A percentile compares a stretch with the other conserved stretches of the same genome.
phyloP scores from a whole-genome alignment of 1,140 invertebrate species.

The Onthophagus taurus region DNA sequence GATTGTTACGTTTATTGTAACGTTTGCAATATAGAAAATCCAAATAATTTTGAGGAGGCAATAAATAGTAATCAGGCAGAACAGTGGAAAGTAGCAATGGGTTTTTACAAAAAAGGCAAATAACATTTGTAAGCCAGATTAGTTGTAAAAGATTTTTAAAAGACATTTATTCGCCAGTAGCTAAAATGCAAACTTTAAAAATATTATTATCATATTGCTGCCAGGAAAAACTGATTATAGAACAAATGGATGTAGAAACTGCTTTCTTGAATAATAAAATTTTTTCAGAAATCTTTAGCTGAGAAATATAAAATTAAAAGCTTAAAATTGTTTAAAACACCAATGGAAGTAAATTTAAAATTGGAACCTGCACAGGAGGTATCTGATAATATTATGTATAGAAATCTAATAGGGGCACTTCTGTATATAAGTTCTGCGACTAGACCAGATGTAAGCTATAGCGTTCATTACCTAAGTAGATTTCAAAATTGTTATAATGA shows the following conservation, averaged over 20 bases:
- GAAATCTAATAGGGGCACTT: conserved; percentile 33
- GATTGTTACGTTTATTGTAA: not conserved
- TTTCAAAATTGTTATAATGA: conserved; percentile 34
- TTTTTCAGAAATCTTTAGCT: conserved; percentile 23
- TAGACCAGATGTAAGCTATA: conserved; percentile 31
- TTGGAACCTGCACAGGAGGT: conserved; percentile 19
- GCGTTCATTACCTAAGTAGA: conserved; percentile 26
- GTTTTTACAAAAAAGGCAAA: conserved; percentile 32
- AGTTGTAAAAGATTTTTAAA: conserved; percentile 36
- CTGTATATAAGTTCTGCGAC: conserved; percentile 37
- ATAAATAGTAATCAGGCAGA: too few species aligned
- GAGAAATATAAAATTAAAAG: conserved; percentile 20
- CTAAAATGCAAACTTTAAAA: conserved; percentile 14
- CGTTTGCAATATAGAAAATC: not conserved
- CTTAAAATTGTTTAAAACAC: conserved; percentile 24
- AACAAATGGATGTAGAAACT: conserved; percentile 34
- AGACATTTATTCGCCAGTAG: conserved; percentile 19
- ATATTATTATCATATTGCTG: conserved; percentile 11
- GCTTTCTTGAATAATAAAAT: conserved; percentile 38
- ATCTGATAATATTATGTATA: conserved; percentile 12
- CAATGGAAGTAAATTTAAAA: conserved; percentile 40
- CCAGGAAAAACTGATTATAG: conserved; percentile 7
- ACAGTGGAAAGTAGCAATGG: too few species aligned
- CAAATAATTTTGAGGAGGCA: conserved; percentile 10
- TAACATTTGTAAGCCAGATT: conserved; percentile 34